Evolutionary conservation across 1,140 invertebrate species (phyloP), one percentile per base, ranked within the genome.

Genomic region (Camponotus pennsylvanicus): DNA sequence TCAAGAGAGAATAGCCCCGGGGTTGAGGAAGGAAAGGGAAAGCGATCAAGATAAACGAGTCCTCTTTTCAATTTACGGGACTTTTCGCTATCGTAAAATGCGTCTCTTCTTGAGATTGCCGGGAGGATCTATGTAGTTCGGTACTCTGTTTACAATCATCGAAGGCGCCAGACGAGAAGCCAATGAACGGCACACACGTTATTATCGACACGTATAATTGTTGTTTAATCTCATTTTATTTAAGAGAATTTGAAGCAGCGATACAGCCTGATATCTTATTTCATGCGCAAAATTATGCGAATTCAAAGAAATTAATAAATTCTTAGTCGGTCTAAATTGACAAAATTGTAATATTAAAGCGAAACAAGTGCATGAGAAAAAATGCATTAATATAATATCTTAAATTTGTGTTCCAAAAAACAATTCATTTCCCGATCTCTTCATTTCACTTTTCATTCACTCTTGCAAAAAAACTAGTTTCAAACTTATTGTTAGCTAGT

Each of bases 61-160:
- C 82, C 82, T 85, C 83, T 79, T 64, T 85, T 78, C 83, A 77
- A 76, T 79, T 66, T 85, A 45, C 61, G 63, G 83, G 59, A 85
- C 73, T 85, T 85, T 85, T 78, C 67, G 63, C 63, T 69, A 67
- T 80, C 76, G 42, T 75, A 37, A 73, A 83, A 40, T 83, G 69
- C 79, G 79, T 61, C 55, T 83, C 42, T 49, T 75, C 40, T 75
- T 42, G 21, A 13, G 40, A 59, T 18, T 52, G 52, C 55, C 64
- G 75, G 21, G 63, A 45, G 64, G 32, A 69, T 86, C 76, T 86
- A 80, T 61, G 84, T 86, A 79, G 84, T 67, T 69, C 64, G 76
- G 37, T 70, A 49, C 40, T 86, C 49, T 86, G 84, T 86, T 86
- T 86, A 86, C 84, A 45, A 80, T 40, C 49, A 42, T 45, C 21